Base-by-base conservation (phyloP, 2,797 vertebrate species). In the Danio choprae region DNA sequence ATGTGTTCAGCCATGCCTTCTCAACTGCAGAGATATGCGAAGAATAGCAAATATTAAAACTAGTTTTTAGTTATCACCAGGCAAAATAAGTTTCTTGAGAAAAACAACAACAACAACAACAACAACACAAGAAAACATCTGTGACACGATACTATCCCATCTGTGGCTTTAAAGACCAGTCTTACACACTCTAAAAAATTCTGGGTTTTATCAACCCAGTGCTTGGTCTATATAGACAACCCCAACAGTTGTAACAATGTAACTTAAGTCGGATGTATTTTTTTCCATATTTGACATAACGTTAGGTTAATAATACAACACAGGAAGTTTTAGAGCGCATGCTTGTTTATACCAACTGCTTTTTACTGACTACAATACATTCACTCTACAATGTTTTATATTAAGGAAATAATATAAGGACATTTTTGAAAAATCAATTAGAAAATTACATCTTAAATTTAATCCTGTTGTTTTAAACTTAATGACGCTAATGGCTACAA, bases 1-100 rank as follows among this genome's bases (percentile, higher is more conserved):
- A 97, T 94, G 84, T 97, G 97, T 87, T 98, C 97, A 6, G 95
- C 96, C 97, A 99, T 98, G 67, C 85, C 88, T 87, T 81, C 68
- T 85, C 68, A 81, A 65, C 89, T 89, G 86, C 63, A 58, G 69
- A 87, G 16, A 81, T 15, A 83, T 40, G 46, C 55, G 8, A 84
- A 22, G 56, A 79, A 80, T 80, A 48, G 43, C 5, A 51, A 40
- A 38, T 40, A 50, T 62, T 62, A 16, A 63, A 48, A 29, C 22
- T 18, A 38, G 43, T 13, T 60, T 44, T 60, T 29, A 50, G 10
- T 1, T 62, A 38, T 74, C 44, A 50, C 44, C 58, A 62, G 58
- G 62, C 29, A 74, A 48, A 74, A 43, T 78, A 16, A 18, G 9
- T 74, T 59, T 69, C 22, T 78, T 48, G 1, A 79, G 53, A 53